These are phyloP conservation scores for Oriolus oriolus DNA, from an alignment of 2,113 vertebrate genomes.

Conservation along the genomic window DNA sequence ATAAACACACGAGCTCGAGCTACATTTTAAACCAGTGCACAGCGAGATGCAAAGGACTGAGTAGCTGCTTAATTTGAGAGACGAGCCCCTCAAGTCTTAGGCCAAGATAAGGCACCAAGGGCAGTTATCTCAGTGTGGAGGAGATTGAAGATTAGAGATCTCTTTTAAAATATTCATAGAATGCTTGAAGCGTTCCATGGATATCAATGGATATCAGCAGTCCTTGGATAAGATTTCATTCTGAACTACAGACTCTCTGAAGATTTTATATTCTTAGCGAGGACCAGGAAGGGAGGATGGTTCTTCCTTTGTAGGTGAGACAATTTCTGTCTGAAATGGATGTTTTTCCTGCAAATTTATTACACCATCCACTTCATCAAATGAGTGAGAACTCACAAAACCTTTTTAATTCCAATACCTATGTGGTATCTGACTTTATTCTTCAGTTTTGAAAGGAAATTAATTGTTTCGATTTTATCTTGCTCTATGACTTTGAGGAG, in stretches of 20 bases:
- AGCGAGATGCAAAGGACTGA: not conserved
- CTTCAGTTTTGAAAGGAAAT: not conserved
- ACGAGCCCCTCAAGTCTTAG: not conserved
- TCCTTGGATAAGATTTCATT: not conserved
- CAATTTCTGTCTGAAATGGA: not conserved
- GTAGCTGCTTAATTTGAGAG: not conserved
- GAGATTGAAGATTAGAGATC: not conserved
- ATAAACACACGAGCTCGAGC: not conserved
- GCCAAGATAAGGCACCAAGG: slow-evolving; percentile 16
- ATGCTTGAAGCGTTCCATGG: not conserved
- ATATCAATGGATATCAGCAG: not conserved
- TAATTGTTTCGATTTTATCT: not conserved
- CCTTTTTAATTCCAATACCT: not conserved
- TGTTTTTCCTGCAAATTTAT: not conserved
- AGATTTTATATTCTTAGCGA: not conserved
- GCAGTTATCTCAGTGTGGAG: not conserved
- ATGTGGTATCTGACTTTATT: not conserved
- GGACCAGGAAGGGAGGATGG: not conserved
- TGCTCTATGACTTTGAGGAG: not conserved
- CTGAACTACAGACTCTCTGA: not conserved
- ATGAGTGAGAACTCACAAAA: not conserved
- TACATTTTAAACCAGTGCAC: not conserved
- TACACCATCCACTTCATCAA: not conserved
- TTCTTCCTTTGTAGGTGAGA: not conserved
- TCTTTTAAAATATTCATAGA: not conserved